Evolutionary conservation across 2,888 invertebrate genomes (phyloP).

Genomic region (Strigamia maritima): DNA sequence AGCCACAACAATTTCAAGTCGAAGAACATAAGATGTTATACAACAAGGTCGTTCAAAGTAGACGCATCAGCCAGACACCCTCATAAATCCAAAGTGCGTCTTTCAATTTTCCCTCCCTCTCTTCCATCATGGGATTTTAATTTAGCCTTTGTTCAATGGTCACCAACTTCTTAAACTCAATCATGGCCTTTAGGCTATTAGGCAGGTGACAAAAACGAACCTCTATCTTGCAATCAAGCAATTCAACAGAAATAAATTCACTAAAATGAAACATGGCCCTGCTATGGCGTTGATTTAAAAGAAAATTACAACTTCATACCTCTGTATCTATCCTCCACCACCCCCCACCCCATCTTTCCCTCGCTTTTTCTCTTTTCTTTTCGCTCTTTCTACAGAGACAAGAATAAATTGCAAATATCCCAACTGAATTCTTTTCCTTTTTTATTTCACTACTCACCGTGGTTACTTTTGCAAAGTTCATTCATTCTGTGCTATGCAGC

Average conservation of each 20-base stretch:
- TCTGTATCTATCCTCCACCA: background rate
- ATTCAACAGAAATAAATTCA: slow-evolving; percentile 11
- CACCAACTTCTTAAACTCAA: slow-evolving; percentile 17
- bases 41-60: background rate
- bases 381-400: background rate
- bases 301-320: slow-evolving; percentile 30
- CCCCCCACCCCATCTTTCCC: background rate
- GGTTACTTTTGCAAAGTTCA: slow-evolving; percentile 27
- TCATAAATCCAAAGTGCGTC: slow-evolving; percentile 10
- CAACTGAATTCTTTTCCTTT: slow-evolving; percentile 18
- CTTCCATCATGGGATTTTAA: slow-evolving; percentile 25
- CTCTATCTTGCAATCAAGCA: slow-evolving; percentile 1
- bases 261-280: slow-evolving; percentile 13
- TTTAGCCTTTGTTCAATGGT: slow-evolving; percentile 24
- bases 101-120: slow-evolving; percentile 2
- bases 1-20: background rate
- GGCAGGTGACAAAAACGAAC: slow-evolving; percentile 19
- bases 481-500: slow-evolving; percentile 23
- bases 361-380: background rate
- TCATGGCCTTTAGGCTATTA: slow-evolving; percentile 17
- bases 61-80: background rate
- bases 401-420: slow-evolving; percentile 28
- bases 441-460: slow-evolving; percentile 21
- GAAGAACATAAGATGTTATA: background rate
- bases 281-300: slow-evolving; percentile 17